Evolutionary conservation across 2,888 invertebrate genomes (phyloP).

Genomic region (Drosophila imparisetae): DNA sequence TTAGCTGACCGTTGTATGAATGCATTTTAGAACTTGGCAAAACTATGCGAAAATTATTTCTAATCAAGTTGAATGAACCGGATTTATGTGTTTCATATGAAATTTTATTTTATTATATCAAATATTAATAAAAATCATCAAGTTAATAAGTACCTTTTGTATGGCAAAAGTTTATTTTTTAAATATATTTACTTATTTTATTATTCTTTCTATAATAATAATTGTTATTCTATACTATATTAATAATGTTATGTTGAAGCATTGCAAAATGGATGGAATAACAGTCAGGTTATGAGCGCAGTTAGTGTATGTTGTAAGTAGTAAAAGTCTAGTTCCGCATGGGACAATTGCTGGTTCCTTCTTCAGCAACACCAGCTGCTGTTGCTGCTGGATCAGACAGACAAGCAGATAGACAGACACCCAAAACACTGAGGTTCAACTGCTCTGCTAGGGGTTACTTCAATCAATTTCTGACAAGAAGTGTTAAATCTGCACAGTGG

Average conservation of each 20-base stretch:
- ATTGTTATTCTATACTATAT: background rate
- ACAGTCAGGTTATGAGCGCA: background rate
- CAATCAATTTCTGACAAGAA: slow-evolving; percentile 84
- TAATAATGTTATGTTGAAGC: background rate
- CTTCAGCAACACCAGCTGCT: slow-evolving; percentile 43
- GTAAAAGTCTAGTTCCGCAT: slow-evolving; percentile 74
- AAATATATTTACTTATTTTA: background rate
- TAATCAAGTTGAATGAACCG: background rate
- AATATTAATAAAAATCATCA: background rate
- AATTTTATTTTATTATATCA: background rate
- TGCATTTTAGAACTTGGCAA: background rate
- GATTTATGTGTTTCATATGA: background rate
- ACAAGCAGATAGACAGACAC: slow-evolving; percentile 7
- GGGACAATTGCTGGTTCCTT: slow-evolving; percentile 78
- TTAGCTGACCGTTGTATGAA: background rate
- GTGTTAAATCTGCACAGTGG: slow-evolving; percentile 82
- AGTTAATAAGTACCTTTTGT: background rate
- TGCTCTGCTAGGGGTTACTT: slow-evolving; percentile 74
- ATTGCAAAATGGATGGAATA: background rate
- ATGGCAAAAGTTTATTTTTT: background rate
- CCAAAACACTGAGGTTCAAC: slow-evolving; percentile 44
- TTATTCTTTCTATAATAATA: no score
- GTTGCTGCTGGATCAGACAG: slow-evolving; percentile 1
- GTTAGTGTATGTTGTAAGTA: slow-evolving; percentile 30
- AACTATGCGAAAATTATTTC: background rate